Evolutionary conservation across 2,797 vertebrate species (phyloP), one percentile per base, ranked within the genome.

Genomic region (Coregonus ussuriensis): DNA sequence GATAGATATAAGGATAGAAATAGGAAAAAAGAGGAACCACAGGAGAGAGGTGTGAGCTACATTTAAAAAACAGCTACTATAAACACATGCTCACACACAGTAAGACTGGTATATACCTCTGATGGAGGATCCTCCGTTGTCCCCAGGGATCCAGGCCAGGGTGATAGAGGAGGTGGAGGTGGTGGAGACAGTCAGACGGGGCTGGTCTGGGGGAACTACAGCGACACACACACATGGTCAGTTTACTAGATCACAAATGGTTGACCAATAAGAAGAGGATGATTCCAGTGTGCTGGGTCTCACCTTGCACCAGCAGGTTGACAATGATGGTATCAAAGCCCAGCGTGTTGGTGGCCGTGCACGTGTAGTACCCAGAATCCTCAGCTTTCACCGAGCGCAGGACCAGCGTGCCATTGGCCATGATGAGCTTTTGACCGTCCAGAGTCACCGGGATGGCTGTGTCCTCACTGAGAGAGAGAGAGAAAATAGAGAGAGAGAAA

Each of bases 241-340:
- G n/a, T 11, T 3, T 2, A 47, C 7, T 47, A 21, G 21, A 70
- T 21, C 37, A 37, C 6, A n/a, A 71, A 54, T 93, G 76, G 79
- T 62, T 25, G 21, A 47, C 35, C 37, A 21, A 47, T 11, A 33
- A 37, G 15, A 68, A n/a, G 66, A 33, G 16, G 66, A 5, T 1
- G 7, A 37, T 18, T 18, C 33, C 15, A 14, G 9, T 47, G 9
- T 2, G 9, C 16, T 33, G 66, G 2, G 31, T 7, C 84, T 87
- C 91, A 99, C 98, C 98, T 96, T 99, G 98, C 71, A 99, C 98
- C 74, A 98, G 92, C 54, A 99, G 95, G 92, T 99, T 99, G 87
- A 99, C 93, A 29, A 99, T 98, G 90, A 99, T 99, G 78, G 97
- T 99, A 89, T 99, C 98, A 0, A 99, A 99, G 79, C 98, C 98